A percentile compares a stretch with the other conserved stretches of the same genome.
phyloP scores from a whole-genome alignment of 2,888 invertebrate genomes.

The Clivina fossor region DNA sequence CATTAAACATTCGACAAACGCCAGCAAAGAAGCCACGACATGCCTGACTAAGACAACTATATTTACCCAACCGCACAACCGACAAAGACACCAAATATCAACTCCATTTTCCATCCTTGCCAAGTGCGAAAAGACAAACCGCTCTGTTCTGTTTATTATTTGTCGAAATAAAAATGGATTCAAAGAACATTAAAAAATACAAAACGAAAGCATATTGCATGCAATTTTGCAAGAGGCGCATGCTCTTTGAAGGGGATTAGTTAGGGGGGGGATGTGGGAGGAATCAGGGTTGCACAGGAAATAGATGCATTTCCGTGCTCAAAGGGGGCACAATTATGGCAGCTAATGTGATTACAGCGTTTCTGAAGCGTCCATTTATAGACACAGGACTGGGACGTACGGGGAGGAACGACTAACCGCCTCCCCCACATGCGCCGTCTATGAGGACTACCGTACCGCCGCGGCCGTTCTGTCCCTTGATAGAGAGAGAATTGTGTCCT shows the following conservation, averaged over 20 bases:
- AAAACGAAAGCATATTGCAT: too few species aligned
- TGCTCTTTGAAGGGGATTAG: slow-evolving; percentile 31
- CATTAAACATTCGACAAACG: slow-evolving; percentile 51
- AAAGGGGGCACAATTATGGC: slow-evolving; percentile 65
- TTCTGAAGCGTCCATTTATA: slow-evolving; percentile 49
- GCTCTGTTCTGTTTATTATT: too few species aligned
- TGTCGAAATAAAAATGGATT: too few species aligned
- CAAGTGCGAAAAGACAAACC: too few species aligned
- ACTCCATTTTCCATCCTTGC: too few species aligned
- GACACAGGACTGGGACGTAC: too few species aligned
- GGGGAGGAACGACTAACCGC: too few species aligned
- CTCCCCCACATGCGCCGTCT: neutral
- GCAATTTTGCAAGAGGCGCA: slow-evolving; percentile 36
- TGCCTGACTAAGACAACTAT: slow-evolving; percentile 38
- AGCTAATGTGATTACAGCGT: slow-evolving; percentile 66
- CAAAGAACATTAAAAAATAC: slow-evolving; percentile 26
- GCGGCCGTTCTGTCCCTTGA: too few species aligned
- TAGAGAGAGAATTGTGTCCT: too few species aligned
- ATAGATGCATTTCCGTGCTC: slow-evolving; percentile 71
- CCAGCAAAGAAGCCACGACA: slow-evolving; percentile 49
- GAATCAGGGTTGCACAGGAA: slow-evolving; percentile 55
- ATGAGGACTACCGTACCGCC: too few species aligned
- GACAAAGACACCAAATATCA: too few species aligned
- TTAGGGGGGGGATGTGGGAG: slow-evolving; percentile 35
- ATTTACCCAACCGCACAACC: too few species aligned